Evolutionary conservation across 2,797 vertebrate genomes (phyloP).

Genomic region (Columba guinea): DNA sequence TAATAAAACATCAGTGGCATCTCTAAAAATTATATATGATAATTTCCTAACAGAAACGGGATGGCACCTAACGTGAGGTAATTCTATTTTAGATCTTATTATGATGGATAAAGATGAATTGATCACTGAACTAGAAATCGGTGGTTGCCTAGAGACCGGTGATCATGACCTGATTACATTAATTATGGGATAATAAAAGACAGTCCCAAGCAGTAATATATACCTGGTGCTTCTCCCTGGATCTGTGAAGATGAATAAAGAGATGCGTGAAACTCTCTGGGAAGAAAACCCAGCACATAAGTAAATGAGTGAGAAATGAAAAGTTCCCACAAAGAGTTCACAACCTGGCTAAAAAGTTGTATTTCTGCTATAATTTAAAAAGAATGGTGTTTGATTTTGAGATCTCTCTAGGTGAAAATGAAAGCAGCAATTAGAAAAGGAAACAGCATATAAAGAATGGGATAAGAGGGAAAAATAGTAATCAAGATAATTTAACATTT

Average conservation of each 20-base stretch:
- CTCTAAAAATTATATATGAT: constrained; percentile 39
- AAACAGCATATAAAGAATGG: neutral
- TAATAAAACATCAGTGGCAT: constrained; percentile 47
- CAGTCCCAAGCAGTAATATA: constrained; percentile 41
- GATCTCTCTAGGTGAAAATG: neutral
- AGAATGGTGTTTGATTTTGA: constrained; percentile 32
- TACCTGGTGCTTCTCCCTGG: constrained; percentile 43
- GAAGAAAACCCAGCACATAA: neutral
- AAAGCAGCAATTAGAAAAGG: constrained; percentile 32
- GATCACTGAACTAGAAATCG: constrained; percentile 70
- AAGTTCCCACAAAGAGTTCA: neutral
- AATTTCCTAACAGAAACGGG: constrained; percentile 34
- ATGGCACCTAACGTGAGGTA: constrained; percentile 39
- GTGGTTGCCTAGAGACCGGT: constrained; percentile 64
- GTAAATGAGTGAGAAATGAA: neutral
- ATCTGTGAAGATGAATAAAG: constrained; percentile 15
- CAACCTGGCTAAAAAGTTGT: neutral
- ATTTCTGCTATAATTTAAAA: neutral
- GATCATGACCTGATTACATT: constrained; percentile 73
- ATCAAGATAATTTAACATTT: constrained; percentile 45
- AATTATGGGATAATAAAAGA: constrained; percentile 68
- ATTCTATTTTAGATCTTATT: constrained; percentile 63
- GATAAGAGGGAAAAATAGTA: neutral
- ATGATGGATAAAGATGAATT: constrained; percentile 70
- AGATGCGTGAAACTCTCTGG: neutral